Percentiles rank a stretch among this genome's conserved stretches.
Evolutionary conservation across 2,113 vertebrate species (phyloP).

Genomic region (Bos indicus): DNA sequence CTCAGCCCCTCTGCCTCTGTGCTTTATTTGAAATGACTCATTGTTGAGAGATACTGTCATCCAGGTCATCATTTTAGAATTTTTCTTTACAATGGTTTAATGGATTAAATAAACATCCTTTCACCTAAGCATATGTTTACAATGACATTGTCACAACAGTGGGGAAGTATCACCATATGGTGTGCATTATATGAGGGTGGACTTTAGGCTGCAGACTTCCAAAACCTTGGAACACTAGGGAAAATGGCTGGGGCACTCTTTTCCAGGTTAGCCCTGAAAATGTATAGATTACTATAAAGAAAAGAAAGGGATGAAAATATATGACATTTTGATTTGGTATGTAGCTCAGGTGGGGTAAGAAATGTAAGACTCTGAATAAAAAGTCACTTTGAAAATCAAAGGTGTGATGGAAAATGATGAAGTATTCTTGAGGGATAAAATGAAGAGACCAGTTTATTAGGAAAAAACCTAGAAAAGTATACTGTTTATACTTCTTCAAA

Average conservation of each 20-base stretch:
- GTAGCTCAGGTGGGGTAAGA: background rate
- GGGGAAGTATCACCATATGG: conserved; percentile 30
- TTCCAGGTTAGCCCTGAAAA: background rate
- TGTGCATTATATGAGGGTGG: background rate
- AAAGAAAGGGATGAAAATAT: background rate
- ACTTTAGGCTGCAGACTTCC: background rate
- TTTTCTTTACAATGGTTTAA: background rate
- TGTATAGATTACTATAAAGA: background rate
- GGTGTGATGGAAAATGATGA: background rate
- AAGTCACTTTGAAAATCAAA: conserved; percentile 5
- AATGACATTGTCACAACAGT: conserved; percentile 17
- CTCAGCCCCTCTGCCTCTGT: background rate
- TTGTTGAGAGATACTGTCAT: background rate
- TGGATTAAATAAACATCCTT: conserved; percentile 30
- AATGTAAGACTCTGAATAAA: background rate
- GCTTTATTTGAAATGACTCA: background rate
- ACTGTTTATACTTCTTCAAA: background rate
- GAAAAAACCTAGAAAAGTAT: background rate
- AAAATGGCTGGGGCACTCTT: background rate
- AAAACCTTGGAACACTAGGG: background rate
- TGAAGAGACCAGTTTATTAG: background rate
- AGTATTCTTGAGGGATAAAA: background rate
- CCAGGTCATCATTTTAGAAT: background rate
- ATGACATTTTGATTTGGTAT: background rate
- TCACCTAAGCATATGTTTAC: conserved; percentile 40